These are phyloP conservation scores for Mesorhabditis sp. DNA, from an alignment of 2,888 invertebrate species.

Conservation along the genomic window DNA sequence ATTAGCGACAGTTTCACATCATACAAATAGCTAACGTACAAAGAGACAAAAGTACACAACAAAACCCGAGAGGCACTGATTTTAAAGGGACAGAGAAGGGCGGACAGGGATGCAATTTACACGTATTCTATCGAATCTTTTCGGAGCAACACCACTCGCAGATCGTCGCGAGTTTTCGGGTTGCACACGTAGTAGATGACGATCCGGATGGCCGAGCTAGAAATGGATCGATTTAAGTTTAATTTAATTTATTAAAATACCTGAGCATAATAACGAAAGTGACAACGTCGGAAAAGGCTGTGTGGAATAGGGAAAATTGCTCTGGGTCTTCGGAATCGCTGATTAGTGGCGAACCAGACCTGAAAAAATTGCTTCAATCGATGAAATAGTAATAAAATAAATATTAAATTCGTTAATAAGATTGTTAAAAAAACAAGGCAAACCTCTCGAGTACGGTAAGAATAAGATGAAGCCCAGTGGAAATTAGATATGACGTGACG, in stretches of 20 bases:
- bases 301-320: neutral
- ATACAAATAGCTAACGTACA: too few species aligned
- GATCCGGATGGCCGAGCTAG: conserved; percentile 53
- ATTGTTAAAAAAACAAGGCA: neutral
- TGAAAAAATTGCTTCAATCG: neutral
- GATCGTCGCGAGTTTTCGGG: conserved; percentile 43
- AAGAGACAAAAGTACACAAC: too few species aligned
- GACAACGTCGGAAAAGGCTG: conserved; percentile 4
- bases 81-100: too few species aligned
- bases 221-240: conserved; percentile 50
- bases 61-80: too few species aligned
- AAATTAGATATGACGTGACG: conserved; percentile 53
- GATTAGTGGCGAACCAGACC: neutral
- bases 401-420: neutral
- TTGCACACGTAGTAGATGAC: conserved; percentile 55
- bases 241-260: neutral
- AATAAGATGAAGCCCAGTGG: conserved; percentile 51
- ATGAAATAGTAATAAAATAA: neutral
- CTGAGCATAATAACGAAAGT: conserved; percentile 1
- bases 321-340: neutral
- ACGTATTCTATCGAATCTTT: too few species aligned
- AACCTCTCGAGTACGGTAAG: conserved; percentile 51
- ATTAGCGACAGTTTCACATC: too few species aligned
- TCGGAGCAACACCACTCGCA: conserved; percentile 11
- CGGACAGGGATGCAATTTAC: too few species aligned